A percentile compares a stretch with the other conserved stretches of the same genome.
Evolutionary conservation across 2,113 vertebrate genomes (phyloP).

Genomic region (Arenaria interpres): DNA sequence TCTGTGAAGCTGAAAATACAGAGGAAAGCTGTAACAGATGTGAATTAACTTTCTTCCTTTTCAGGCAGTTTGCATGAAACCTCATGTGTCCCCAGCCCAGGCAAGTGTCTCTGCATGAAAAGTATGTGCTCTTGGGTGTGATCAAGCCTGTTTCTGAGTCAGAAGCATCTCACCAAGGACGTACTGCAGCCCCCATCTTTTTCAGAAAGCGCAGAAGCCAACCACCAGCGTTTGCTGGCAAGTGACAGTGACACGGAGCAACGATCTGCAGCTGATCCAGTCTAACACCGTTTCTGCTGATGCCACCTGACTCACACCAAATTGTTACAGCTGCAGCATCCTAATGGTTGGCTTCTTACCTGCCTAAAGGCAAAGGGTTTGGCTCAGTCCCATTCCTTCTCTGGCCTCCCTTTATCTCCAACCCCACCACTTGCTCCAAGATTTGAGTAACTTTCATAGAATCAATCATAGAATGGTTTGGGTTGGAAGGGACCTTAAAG

Average conservation of each 20-base stretch:
- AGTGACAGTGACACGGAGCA: background rate
- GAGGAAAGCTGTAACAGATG: background rate
- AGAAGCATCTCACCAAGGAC: background rate
- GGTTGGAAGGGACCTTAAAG: too few relatives aligned
- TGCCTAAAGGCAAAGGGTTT: background rate
- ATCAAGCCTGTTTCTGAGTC: background rate
- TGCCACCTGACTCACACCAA: background rate
- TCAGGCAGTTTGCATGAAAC: background rate
- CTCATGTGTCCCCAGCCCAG: background rate
- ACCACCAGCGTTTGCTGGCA: background rate
- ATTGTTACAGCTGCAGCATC: background rate
- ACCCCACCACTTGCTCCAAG: background rate
- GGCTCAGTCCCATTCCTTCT: background rate
- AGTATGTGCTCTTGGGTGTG: background rate
- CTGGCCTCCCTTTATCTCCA: background rate
- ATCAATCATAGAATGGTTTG: too few relatives aligned
- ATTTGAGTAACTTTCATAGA: background rate
- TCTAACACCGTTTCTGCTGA: background rate
- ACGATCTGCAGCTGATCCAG: background rate
- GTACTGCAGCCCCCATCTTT: background rate
- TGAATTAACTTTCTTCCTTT: background rate
- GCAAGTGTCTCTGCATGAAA: background rate
- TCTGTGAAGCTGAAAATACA: fast-evolving
- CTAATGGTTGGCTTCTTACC: background rate
- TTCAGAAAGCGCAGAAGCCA: background rate